phyloP scores from a whole-genome alignment of 2,113 vertebrate species.

The Corythornis madagascariensis region DNA sequence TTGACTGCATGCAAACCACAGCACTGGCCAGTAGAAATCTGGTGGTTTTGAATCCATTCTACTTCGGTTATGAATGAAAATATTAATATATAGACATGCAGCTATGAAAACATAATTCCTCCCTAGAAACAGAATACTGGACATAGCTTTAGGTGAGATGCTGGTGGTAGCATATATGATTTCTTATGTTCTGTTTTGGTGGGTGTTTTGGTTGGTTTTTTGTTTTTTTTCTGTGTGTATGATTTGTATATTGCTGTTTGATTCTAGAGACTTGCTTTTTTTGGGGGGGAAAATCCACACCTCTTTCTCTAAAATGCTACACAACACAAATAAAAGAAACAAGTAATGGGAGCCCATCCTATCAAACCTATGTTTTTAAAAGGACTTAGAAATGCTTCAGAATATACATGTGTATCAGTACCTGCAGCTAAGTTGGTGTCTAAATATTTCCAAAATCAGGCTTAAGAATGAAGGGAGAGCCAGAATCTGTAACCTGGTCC shows the following conservation, averaged over 20 bases:
- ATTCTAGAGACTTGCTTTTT: not conserved
- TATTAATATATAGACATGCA: not conserved
- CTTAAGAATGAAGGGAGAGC: not conserved
- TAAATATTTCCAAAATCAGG: not conserved
- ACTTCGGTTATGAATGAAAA: not conserved
- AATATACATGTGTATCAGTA: not conserved
- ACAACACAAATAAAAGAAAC: not conserved
- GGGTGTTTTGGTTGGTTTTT: no score
- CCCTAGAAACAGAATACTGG: not conserved
- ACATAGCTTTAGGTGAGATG: not conserved
- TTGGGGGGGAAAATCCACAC: not conserved
- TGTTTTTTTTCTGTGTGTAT: not conserved
- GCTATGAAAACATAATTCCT: not conserved
- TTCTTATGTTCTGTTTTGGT: not conserved
- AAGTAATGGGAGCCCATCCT: not conserved
- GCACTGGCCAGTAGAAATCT: not conserved
- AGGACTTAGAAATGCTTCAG: not conserved
- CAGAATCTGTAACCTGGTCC: not conserved
- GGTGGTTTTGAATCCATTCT: not conserved
- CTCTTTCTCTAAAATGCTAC: not conserved
- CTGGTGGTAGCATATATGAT: not conserved
- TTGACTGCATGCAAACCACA: not conserved
- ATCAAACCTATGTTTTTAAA: not conserved
- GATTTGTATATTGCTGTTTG: not conserved
- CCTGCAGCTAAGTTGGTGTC: not conserved